Conservation (phyloP, 2,888 invertebrate genomes). For the Conus canariensis region DNA sequence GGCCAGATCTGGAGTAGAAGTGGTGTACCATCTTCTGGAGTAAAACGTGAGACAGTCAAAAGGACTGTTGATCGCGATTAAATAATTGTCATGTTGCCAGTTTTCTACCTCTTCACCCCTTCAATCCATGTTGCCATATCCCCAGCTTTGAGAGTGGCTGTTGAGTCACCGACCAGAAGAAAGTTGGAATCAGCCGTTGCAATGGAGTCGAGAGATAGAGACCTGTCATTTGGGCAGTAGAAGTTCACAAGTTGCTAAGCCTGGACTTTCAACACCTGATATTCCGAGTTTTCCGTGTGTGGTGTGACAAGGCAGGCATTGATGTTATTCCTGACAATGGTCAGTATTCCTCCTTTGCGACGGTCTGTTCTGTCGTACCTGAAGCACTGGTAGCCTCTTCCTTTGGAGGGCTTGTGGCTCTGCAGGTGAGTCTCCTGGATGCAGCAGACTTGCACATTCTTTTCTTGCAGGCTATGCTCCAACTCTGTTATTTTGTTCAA, state of each 20-base stretch:
- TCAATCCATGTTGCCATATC: conserved; percentile 7
- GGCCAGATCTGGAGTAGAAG: conserved; percentile 38
- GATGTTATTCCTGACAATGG: conserved; percentile 47
- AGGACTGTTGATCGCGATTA: conserved; percentile 29
- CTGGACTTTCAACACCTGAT: conserved; percentile 15
- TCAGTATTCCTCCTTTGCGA: conserved; percentile 47
- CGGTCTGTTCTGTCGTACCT: conserved; percentile 42
- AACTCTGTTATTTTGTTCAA: conserved; percentile 52
- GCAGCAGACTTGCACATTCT: conserved; percentile 49
- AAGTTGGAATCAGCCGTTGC: not conserved
- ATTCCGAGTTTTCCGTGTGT: conserved; percentile 39
- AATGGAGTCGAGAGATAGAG: not conserved
- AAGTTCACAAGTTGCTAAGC: not conserved
- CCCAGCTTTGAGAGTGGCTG: conserved; percentile 41
- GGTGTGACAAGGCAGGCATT: conserved; percentile 37
- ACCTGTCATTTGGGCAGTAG: conserved; percentile 2
- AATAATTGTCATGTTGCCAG: conserved; percentile 25
- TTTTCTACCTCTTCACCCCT: conserved; percentile 40
- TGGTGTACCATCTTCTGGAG: conserved; percentile 42
- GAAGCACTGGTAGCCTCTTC: conserved; percentile 38
- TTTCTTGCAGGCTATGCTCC: conserved; percentile 46
- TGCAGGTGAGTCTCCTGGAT: conserved; percentile 52
- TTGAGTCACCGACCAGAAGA: conserved; percentile 14
- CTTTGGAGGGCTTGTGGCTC: conserved; percentile 41
- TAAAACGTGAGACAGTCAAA: not conserved